A percentile compares a stretch with the other conserved stretches of the same genome.
Evolutionary conservation across 37 sponge, comb jelly and placozoan species (phyloP).

Genomic region (Petrosia ficiformis): DNA sequence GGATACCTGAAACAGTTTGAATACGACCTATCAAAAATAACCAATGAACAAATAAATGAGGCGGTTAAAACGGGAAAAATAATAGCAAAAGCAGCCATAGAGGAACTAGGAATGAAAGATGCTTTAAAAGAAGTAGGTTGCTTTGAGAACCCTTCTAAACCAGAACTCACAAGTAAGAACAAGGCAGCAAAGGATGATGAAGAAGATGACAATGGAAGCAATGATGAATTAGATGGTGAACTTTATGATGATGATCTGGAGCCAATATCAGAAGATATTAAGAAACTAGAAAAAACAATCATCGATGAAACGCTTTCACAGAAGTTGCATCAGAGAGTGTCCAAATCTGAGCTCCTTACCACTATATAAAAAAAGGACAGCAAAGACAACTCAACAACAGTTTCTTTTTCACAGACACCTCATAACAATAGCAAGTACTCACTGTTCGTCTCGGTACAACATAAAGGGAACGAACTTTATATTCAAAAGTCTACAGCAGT

Average conservation of each 20-base stretch:
- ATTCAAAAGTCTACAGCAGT: conserved; percentile 47
- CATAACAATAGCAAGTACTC: conserved; percentile 11
- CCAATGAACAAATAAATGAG: conserved; percentile 17
- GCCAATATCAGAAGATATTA: neutral
- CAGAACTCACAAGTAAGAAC: conserved; percentile 5
- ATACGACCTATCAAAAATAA: conserved; percentile 2
- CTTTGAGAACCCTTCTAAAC: conserved; percentile 28
- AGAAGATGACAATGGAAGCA: conserved; percentile 20
- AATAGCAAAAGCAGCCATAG: conserved; percentile 18
- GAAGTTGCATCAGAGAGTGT: neutral
- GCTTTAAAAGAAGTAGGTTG: neutral
- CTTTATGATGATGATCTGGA: neutral
- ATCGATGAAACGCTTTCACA: neutral
- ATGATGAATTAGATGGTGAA: conserved; percentile 6
- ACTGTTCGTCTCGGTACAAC: conserved; percentile 23
- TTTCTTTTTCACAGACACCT: no score
- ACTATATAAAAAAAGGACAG: neutral
- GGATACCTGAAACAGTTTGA: neutral
- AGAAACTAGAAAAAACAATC: neutral
- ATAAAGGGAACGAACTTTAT: conserved; percentile 14
- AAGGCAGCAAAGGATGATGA: conserved; percentile 13
- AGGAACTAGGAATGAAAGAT: conserved; percentile 30
- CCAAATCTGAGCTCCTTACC: neutral
- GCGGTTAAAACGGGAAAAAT: conserved; percentile 17
- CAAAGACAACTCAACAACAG: neutral